phyloP scores from a whole-genome alignment of 2,888 invertebrate genomes.

The Cephus sareptanus region DNA sequence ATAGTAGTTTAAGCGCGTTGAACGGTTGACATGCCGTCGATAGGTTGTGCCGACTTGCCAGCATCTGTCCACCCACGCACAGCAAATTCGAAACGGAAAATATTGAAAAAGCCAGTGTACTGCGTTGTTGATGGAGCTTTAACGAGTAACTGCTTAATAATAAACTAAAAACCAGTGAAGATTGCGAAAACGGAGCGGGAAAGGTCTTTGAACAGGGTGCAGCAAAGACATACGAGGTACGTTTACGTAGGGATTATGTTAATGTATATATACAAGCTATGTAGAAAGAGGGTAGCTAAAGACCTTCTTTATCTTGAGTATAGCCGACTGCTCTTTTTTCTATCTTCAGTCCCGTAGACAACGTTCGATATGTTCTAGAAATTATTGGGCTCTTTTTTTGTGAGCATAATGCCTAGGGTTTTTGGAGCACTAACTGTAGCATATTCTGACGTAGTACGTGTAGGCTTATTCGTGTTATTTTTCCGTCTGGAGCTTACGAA shows the following conservation, averaged over 20 bases:
- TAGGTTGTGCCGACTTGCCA: slow-evolving; percentile 8
- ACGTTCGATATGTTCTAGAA: not conserved
- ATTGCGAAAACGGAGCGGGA: not conserved
- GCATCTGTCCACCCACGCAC: slow-evolving; percentile 18
- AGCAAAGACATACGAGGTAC: not conserved
- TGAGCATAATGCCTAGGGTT: not conserved
- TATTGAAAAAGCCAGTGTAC: not conserved
- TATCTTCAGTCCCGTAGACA: not conserved
- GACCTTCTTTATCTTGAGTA: not conserved
- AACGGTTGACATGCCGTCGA: slow-evolving; percentile 5
- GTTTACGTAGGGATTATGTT: not conserved
- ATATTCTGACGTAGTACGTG: not conserved
- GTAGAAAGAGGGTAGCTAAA: not conserved
- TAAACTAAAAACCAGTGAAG: not conserved
- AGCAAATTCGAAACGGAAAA: not conserved
- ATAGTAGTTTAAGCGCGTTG: not conserved
- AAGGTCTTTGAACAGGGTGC: not conserved
- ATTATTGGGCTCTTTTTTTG: not conserved
- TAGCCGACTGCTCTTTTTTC: not conserved
- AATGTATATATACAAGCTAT: not conserved
- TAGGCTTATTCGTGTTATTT: not conserved
- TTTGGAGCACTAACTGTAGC: not conserved
- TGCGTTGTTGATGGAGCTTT: not conserved
- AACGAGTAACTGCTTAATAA: not conserved
- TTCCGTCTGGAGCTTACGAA: not conserved